These are phyloP conservation scores for Lepidonotus clava DNA, from an alignment of 2,888 invertebrate species.

Conservation along the genomic window DNA sequence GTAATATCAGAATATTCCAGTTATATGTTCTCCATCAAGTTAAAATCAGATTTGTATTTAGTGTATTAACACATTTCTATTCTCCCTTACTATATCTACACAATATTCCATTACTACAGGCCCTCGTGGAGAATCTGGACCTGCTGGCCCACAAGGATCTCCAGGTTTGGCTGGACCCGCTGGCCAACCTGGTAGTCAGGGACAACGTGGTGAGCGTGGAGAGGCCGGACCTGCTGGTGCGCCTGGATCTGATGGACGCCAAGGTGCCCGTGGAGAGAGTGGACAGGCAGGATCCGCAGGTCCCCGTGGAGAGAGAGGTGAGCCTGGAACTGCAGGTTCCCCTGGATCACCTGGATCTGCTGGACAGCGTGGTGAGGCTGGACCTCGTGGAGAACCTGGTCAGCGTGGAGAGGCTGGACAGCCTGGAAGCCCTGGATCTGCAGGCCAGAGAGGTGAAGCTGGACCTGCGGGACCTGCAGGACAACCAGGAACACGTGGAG, in stretches of 20 bases:
- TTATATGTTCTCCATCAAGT: too few relatives aligned
- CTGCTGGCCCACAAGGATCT: constrained; percentile 53
- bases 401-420: constrained; percentile 56
- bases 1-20: too few relatives aligned
- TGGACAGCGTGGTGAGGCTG: constrained; percentile 65
- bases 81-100: too few relatives aligned
- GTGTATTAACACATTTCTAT: too few relatives aligned
- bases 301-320: constrained; percentile 56
- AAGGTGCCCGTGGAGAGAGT: not conserved
- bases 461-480: constrained; percentile 60
- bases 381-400: constrained; percentile 59
- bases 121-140: constrained; percentile 83
- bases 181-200: constrained; percentile 61
- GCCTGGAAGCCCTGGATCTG: constrained; percentile 45
- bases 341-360: constrained; percentile 42
- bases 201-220: constrained; percentile 58
- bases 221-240: constrained; percentile 57
- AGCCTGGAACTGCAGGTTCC: constrained; percentile 50
- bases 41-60: too few relatives aligned
- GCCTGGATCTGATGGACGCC: constrained; percentile 58
- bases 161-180: constrained; percentile 37
- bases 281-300: constrained; percentile 35
- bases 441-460: constrained; percentile 55
- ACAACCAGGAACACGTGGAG: constrained; percentile 59
- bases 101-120: too few relatives aligned